Conservation (phyloP, 1,140 invertebrate species). For the Diabrotica virgifera region DNA sequence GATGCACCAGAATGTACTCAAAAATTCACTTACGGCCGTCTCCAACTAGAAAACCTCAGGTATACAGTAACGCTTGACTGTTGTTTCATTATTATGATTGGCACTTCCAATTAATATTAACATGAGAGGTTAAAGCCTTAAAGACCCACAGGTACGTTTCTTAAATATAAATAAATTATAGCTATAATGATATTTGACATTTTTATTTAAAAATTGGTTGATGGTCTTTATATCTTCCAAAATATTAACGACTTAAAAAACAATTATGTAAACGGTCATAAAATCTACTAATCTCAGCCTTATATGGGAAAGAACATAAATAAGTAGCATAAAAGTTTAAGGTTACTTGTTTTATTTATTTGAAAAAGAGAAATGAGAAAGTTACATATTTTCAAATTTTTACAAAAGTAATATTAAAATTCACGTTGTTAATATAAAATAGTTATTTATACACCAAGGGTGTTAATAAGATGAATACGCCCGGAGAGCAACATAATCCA, state of each 20-base stretch:
- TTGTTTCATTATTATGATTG: conserved; percentile 9
- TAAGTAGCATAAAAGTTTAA: too few relatives aligned
- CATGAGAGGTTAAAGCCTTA: not conserved
- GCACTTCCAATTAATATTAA: conserved; percentile 13
- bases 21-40: not conserved
- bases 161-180: not conserved
- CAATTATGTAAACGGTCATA: too few relatives aligned
- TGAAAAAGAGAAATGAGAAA: too few relatives aligned
- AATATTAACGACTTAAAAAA: not conserved
- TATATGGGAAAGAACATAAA: too few relatives aligned
- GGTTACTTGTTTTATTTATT: too few relatives aligned
- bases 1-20: not conserved
- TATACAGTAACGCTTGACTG: conserved; percentile 4
- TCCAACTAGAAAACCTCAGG: not conserved
- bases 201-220: not conserved
- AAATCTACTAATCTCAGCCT: too few relatives aligned
- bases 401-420: too few relatives aligned
- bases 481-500: too few relatives aligned
- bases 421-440: too few relatives aligned
- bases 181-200: not conserved
- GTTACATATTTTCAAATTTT: too few relatives aligned
- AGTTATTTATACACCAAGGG: too few relatives aligned
- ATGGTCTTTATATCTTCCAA: not conserved
- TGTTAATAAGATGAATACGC: too few relatives aligned
- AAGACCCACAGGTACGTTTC: not conserved